These are phyloP conservation scores for Datnioides undecimradiatus DNA, from an alignment of 2,113 vertebrate genomes.

Conservation along the genomic window DNA sequence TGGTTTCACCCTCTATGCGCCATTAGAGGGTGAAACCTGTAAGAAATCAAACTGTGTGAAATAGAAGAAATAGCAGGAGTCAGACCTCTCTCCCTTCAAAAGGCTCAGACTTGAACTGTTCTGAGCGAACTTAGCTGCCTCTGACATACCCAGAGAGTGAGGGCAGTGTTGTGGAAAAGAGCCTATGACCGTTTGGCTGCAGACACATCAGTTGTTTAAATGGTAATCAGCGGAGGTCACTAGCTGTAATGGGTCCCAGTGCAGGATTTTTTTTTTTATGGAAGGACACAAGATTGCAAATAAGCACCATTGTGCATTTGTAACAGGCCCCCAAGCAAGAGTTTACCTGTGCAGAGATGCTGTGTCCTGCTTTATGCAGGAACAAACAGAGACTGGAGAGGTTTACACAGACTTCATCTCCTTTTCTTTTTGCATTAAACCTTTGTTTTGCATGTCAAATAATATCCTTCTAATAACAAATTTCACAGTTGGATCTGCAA, in stretches of 20 bases:
- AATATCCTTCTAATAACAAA: neutral
- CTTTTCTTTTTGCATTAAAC: neutral
- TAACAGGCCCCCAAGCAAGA: neutral
- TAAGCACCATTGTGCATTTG: neutral
- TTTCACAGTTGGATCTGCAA: neutral
- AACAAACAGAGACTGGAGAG: neutral
- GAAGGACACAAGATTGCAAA: neutral
- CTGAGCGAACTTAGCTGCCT: neutral
- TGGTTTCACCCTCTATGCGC: slow-evolving; percentile 1
- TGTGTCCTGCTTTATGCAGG: neutral
- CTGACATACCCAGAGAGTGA: neutral
- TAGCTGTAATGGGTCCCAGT: neutral
- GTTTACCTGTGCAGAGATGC: neutral
- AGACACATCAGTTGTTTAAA: neutral
- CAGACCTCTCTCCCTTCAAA: neutral
- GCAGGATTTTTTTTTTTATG: neutral
- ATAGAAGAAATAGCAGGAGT: slow-evolving; percentile 9
- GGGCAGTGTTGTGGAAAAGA: neutral
- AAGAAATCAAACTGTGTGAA: slow-evolving; percentile 26
- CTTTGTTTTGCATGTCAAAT: neutral
- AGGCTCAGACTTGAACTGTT: slow-evolving; percentile 9
- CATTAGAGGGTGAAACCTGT: slow-evolving; percentile 15
- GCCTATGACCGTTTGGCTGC: neutral
- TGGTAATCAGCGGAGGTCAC: neutral
- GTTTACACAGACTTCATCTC: neutral